Conservation (phyloP, 2,888 invertebrate genomes). For the Harpalus rubripes region DNA sequence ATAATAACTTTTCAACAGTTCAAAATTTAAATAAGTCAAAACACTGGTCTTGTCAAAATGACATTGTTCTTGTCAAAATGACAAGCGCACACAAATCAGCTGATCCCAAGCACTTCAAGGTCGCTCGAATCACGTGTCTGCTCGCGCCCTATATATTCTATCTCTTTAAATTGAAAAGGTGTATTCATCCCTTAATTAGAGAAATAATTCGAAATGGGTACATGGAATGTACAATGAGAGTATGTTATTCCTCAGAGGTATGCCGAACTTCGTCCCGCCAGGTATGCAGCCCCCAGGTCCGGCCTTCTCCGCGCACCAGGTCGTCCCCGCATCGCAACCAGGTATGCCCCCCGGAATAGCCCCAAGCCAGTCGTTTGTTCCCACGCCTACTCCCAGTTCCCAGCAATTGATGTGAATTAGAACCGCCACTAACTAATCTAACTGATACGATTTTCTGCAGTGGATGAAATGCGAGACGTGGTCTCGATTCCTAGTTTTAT, state of each 20-base stretch:
- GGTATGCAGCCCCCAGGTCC: slow-evolving; percentile 43
- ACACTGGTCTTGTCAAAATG: too few relatives aligned
- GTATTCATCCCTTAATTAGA: too few relatives aligned
- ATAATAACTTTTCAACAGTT: too few relatives aligned
- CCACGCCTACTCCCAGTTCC: slow-evolving; percentile 42
- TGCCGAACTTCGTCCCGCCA: slow-evolving; percentile 54
- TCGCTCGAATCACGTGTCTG: too few relatives aligned
- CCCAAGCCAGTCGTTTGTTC: slow-evolving; percentile 34
- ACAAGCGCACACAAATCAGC: too few relatives aligned
- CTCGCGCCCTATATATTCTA: too few relatives aligned
- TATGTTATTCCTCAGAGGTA: slow-evolving; percentile 11
- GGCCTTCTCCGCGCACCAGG: slow-evolving; percentile 46
- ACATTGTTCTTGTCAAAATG: too few relatives aligned
- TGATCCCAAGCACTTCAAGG: too few relatives aligned
- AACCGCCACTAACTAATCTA: neutral
- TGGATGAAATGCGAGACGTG: neutral
- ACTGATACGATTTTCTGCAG: neutral
- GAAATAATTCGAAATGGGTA: too few relatives aligned
- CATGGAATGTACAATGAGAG: neutral
- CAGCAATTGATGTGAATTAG: slow-evolving; percentile 59
- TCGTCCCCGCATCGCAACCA: slow-evolving; percentile 22
- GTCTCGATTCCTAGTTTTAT: slow-evolving; percentile 17
- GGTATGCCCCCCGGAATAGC: slow-evolving; percentile 36
- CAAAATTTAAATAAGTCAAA: too few relatives aligned
- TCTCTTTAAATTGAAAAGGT: too few relatives aligned